Evolutionary conservation across 2,113 vertebrate species (phyloP), one percentile per base, ranked within the genome.

Genomic region (Neotoma lepida): DNA sequence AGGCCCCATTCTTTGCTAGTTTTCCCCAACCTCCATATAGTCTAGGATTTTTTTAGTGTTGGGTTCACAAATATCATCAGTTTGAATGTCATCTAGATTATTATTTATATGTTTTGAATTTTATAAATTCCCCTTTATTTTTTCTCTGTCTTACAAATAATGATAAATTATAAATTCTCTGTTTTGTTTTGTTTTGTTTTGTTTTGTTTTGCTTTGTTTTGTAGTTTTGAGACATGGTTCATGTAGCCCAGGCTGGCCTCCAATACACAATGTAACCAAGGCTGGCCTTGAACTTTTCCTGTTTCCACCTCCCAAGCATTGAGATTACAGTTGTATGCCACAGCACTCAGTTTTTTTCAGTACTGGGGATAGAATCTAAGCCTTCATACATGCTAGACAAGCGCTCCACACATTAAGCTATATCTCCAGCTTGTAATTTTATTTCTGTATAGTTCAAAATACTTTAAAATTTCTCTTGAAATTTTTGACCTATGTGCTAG

Each of bases 1-100:
- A 81, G 58, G 28, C 6, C n/a, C n/a, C 33, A 64, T 93, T 78
- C 58, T 73, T 66, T 46, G 51, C 28, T 78, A 14, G 10, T 88
- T 41, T 93, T 91, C 26, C 49, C 9, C 78, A 35, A 86, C n/a
- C 44, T 89, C 33, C 26, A 91, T 5, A 30, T 93, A 80, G 78
- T 94, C 77, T 95, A 49, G 54, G 35, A 88, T 30, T 63, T 84
- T 58, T 92, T 81, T 90, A 51, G 46, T 89, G 30, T 41, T 84
- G 9, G 0, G 0, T 88, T 92, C 9, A 80, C 17, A 58, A 86
- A 87, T 24, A 64, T 78, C 78, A 41, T 92, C 64, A 70, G 70
- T 82, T 95, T 22, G 85, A 84, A 87, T 76, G 51, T 49, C 35
- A 68, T 61, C 22, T 54, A 86, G 26, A 86, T 54, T 89, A 89